These are phyloP conservation scores for Ptychochromis oligacanthus DNA, from an alignment of 2,113 vertebrate genomes.

Conservation along the genomic window DNA sequence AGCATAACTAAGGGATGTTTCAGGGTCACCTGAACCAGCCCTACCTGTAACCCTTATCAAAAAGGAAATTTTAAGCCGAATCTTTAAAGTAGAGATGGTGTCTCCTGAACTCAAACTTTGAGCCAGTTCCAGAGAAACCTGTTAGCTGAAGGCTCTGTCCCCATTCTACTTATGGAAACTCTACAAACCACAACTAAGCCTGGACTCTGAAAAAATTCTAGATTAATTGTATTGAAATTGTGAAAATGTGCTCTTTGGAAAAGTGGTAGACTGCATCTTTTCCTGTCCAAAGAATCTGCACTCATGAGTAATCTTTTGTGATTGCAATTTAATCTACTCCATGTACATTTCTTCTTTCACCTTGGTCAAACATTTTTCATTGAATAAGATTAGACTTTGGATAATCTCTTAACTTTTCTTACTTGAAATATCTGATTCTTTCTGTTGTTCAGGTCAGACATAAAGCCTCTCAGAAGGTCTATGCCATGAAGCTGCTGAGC, in stretches of 20 bases:
- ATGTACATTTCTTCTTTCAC: neutral
- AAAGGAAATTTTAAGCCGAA: neutral
- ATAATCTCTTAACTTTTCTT: neutral
- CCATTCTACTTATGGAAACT: neutral
- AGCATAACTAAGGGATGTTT: neutral
- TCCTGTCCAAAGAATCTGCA: neutral
- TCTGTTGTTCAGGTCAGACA: conserved; percentile 87
- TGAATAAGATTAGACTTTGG: neutral
- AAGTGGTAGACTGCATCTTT: neutral
- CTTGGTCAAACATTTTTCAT: neutral
- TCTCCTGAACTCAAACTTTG: neutral
- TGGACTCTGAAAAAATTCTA: neutral
- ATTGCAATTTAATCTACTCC: neutral
- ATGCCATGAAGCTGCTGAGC: conserved; percentile 98
- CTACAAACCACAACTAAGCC: neutral
- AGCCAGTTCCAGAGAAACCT: neutral
- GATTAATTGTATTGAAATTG: neutral
- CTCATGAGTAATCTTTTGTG: accelerated
- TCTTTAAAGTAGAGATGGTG: neutral
- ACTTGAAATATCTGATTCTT: neutral
- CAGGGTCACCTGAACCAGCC: neutral
- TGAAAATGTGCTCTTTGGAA: neutral
- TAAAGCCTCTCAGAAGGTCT: conserved; percentile 95
- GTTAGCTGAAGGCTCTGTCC: neutral
- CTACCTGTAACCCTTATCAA: neutral